Evolutionary conservation across 2,888 invertebrate genomes (phyloP).

Genomic region (Tachina fera): DNA sequence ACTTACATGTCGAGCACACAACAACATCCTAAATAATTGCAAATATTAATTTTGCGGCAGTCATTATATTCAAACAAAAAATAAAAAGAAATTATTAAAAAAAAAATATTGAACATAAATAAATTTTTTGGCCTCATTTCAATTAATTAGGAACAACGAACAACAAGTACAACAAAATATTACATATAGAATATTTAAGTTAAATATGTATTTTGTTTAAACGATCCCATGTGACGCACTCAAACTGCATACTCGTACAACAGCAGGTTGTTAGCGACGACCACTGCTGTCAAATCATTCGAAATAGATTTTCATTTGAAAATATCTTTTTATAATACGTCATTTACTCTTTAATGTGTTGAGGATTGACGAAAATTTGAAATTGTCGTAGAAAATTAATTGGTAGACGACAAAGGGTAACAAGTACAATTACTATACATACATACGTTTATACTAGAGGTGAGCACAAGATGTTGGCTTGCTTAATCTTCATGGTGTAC

Average conservation of each 20-base stretch:
- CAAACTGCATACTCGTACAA: conserved; percentile 1
- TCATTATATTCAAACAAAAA: conserved; percentile 42
- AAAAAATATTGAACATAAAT: conserved; percentile 42
- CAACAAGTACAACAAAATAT: conserved; percentile 35
- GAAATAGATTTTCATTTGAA: conserved; percentile 35
- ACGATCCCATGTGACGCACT: conserved; percentile 50
- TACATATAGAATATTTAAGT: conserved; percentile 22
- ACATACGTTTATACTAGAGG: too few relatives aligned
- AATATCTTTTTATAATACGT: conserved; percentile 46
- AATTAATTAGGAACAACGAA: conserved; percentile 73
- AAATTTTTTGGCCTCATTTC: conserved; percentile 74
- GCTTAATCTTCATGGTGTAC: too few relatives aligned
- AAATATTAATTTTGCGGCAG: conserved; percentile 63
- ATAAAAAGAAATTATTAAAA: conserved; percentile 38
- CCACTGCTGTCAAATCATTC: conserved; percentile 44
- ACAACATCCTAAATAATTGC: conserved; percentile 51
- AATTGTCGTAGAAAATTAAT: conserved; percentile 43
- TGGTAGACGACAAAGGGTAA: neutral
- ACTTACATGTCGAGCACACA: conserved; percentile 27
- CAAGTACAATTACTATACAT: neutral
- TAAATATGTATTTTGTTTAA: conserved; percentile 45
- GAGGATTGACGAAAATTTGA: conserved; percentile 49
- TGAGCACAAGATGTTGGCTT: too few relatives aligned
- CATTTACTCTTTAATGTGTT: conserved; percentile 46
- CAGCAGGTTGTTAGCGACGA: conserved; percentile 61